Base-by-base conservation (phyloP, 1,140 invertebrate genomes). In the Solenopsis invicta region DNA sequence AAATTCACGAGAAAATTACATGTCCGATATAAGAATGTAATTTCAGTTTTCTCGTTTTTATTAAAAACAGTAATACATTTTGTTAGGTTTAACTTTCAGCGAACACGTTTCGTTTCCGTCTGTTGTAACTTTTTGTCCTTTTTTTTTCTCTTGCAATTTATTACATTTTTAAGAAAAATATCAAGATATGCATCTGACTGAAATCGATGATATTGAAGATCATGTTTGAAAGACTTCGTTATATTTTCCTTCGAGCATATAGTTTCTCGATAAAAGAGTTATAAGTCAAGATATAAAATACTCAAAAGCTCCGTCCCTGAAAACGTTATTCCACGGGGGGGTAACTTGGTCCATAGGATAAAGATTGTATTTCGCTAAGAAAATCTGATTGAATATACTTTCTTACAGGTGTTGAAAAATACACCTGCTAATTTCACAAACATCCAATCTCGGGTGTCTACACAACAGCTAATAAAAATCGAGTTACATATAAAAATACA, bases 311-410 rank as follows among this genome's bases (percentile, higher is more conserved):
- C 66, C 67, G 37, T 81, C 80, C 54, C 80, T 84, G 80, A 84
- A 62, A 84, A 75, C 16, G 54, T 74, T 64, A 84, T 84, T 84
- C 37, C 41, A 52, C 4, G 64, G 64, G 18, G 52, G 66, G 41
- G n/a, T 74, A 81, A 81, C 54, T 84, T 84, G 80, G 80, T 84
- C 80, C 80, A 75, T 84, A 84, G 80, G 67, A 62, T 37, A 74
- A 74, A 62, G 80, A 84, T 84, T 84, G 80, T 84, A 74, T 74
- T 45, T 74, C 80, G 69, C 80, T 84, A 59, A 84, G 67, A 41
- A 50, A 21, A 84, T 84, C n/a, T 59, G 24, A 9, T 74, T 61
- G n/a, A 62, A 8, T 84, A 12, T 48, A 84, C 80, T 84, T 84
- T 84, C 80, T 84, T 41, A 84, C 54, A 74, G 66, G 41, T 62